Conservation (phyloP, 2,797 vertebrate species). For the Pygocentrus nattereri region DNA sequence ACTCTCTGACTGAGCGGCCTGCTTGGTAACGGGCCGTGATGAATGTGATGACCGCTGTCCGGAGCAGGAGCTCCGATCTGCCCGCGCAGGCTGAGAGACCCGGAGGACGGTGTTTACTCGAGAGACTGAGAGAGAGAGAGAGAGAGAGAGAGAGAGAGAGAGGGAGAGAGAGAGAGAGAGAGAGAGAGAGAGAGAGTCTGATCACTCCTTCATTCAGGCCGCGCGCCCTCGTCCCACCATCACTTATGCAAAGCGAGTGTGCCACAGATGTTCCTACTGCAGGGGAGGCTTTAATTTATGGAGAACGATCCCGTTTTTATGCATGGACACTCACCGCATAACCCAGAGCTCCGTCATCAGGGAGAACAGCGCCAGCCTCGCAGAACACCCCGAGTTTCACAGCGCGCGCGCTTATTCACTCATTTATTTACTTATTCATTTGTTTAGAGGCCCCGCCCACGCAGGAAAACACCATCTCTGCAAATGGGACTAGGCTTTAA, state of each 20-base stretch:
- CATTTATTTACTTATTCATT: neutral
- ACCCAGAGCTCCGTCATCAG: conserved; percentile 84
- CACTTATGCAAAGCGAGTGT: conserved; percentile 86
- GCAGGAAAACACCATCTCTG: conserved; percentile 60
- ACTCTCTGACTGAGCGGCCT: too few relatives aligned
- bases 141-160: too few relatives aligned
- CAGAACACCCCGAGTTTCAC: conserved; percentile 69
- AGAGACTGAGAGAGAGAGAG: too few relatives aligned
- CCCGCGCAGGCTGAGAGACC: too few relatives aligned
- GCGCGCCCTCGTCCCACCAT: conserved; percentile 83
- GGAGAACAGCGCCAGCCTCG: conserved; percentile 66
- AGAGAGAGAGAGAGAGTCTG: too few relatives aligned
- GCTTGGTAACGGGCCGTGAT: too few relatives aligned
- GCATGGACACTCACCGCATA: conserved; percentile 89
- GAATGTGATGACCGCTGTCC: too few relatives aligned
- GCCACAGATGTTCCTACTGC: conserved; percentile 93
- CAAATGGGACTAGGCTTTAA: conserved; percentile 55
- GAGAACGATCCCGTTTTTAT: conserved; percentile 91
- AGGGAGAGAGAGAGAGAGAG: too few relatives aligned
- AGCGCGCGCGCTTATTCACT: neutral
- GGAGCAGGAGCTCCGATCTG: too few relatives aligned
- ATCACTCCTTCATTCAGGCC: conserved; percentile 69
- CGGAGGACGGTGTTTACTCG: too few relatives aligned
- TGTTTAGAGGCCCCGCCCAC: neutral
- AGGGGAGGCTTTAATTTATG: conserved; percentile 94